Evolutionary conservation across 2,797 vertebrate species (phyloP), one percentile per base, ranked within the genome.

Genomic region (Hozukius guyotensis): DNA sequence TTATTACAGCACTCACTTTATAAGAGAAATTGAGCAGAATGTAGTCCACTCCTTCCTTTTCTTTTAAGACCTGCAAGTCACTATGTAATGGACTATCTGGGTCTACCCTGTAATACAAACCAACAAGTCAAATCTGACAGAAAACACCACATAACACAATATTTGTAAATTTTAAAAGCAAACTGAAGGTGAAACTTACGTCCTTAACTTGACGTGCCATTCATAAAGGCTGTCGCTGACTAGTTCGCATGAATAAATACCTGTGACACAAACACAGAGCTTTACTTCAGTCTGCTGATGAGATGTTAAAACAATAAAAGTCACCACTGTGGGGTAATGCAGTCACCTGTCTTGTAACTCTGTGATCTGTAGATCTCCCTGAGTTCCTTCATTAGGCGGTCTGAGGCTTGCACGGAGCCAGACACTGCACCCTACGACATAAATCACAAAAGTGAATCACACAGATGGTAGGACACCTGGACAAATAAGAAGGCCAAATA

Each of bases 301-400:
- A 42, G 1, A 6, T 10, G 16, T 20, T 53, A 8, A 56, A 73
- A 75, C 12, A 60, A 66, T 18, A 12, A 61, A 64, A 71, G 16
- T 5, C 12, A n/a, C 10, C 9, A 42, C 32, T 36, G 13, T 2
- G 25, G 22, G 8, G 89, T 90, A 74, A 56, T 13, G 12, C 38
- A 56, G 6, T 90, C 91, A 98, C 98, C 98, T 94, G 97, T 96
- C 96, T 99, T 99, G 91, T 98, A 99, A 95, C 98, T 99, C 95
- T 98, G 97, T 87, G 98, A 99, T 94, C 97, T 96, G 95, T 99
- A 99, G 94, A 99, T 99, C 95, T 99, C 98, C 96, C 98, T 96
- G 95, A 99, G 98, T 94, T 99, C 98, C 97, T 99, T 99, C 98
- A 99, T 99, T 85, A 99, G 97, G 89, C 98, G 97, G 94, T 99